Percentiles rank a stretch among this genome's conserved stretches.
phyloP scores from a whole-genome alignment of 64 coral and sea anemone species.

The Montipora capricornis region DNA sequence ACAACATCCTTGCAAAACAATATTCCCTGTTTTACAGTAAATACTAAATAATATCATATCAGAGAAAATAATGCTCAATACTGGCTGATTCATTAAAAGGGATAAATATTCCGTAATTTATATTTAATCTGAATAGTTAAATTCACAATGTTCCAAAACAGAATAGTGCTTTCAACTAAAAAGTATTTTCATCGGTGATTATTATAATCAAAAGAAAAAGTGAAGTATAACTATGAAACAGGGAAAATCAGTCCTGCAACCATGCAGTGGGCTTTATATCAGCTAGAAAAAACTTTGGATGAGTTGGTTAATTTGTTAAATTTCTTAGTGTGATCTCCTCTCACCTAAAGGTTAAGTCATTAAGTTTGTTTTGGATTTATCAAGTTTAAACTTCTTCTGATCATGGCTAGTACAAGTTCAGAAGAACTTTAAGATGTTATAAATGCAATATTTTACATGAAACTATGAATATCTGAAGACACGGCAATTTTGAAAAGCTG shows the following conservation, averaged over 20 bases:
- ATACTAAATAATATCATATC: not conserved
- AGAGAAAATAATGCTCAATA: not conserved
- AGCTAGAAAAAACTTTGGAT: not conserved
- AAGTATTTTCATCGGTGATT: no score
- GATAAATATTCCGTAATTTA: no score
- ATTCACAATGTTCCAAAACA: no score
- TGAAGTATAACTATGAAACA: not conserved
- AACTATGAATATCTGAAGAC: not conserved
- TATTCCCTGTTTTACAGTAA: not conserved
- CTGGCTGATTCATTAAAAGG: no score
- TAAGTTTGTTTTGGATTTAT: not conserved
- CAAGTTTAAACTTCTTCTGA: slow-evolving; percentile 35
- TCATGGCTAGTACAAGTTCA: slow-evolving; percentile 1
- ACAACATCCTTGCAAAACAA: slow-evolving; percentile 17
- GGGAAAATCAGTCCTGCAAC: slow-evolving; percentile 7
- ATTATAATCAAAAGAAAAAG: no score
- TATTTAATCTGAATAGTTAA: no score
- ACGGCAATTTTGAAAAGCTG: slow-evolving; percentile 9
- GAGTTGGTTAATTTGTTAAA: slow-evolving; percentile 52
- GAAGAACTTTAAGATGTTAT: slow-evolving; percentile 27
- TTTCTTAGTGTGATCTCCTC: not conserved
- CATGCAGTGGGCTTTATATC: not conserved
- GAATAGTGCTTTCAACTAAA: no score
- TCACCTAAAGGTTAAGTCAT: not conserved
- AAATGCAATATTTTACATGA: not conserved